Conservation (phyloP, 2,888 invertebrate genomes). For the Apomyelois bistriatella region DNA sequence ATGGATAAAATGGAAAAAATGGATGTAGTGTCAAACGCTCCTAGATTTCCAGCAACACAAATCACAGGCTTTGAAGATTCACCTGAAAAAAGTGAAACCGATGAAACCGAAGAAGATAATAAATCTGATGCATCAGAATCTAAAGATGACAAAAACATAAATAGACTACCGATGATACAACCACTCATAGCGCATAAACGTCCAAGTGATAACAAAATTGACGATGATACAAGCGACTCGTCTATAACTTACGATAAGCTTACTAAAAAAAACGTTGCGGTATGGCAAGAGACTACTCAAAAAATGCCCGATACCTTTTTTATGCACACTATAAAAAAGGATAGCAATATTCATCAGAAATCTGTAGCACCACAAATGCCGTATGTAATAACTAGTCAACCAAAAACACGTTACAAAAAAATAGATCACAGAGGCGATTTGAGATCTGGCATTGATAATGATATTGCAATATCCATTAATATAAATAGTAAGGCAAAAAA, state of each 20-base stretch:
- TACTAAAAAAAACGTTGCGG: constrained; percentile 14
- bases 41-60: neutral
- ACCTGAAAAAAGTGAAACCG: neutral
- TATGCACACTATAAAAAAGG: constrained; percentile 20
- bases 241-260: neutral
- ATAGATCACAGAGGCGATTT: neutral
- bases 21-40: neutral
- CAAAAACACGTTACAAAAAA: constrained; percentile 2
- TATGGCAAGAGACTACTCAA: constrained; percentile 9
- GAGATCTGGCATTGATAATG: neutral
- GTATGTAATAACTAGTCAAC: neutral
- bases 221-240: neutral
- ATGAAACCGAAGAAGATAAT: neutral
- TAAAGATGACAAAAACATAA: neutral
- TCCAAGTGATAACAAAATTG: neutral
- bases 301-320: constrained; percentile 21
- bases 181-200: neutral
- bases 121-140: neutral
- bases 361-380: neutral
- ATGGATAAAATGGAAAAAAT: neutral
- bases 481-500: constrained; percentile 6
- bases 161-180: neutral
- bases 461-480: constrained; percentile 1
- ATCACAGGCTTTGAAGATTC: neutral
- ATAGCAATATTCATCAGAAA: neutral